Evolutionary conservation across 2,797 vertebrate genomes (phyloP).

Genomic region (Phrynocephalus guinanensis): DNA sequence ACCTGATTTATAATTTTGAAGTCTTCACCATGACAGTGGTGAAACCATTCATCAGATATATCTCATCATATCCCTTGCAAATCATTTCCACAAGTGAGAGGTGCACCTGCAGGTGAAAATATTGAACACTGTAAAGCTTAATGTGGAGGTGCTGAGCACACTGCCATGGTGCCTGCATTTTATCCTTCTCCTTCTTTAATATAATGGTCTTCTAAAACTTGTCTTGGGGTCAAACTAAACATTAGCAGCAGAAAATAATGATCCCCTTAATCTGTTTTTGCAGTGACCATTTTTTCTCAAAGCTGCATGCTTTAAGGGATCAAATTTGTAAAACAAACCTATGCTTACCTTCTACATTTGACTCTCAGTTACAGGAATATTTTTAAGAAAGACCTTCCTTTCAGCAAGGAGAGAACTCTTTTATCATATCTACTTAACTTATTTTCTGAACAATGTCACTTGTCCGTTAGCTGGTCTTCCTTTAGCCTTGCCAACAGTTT

Average conservation of each 20-base stretch:
- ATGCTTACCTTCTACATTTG: too few relatives aligned
- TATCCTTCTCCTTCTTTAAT: background rate
- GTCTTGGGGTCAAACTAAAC: background rate
- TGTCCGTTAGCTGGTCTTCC: background rate
- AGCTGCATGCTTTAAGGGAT: too few relatives aligned
- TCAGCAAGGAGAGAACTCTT: background rate
- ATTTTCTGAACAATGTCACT: background rate
- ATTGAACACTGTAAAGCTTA: background rate
- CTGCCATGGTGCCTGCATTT: background rate
- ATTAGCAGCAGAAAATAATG: too few relatives aligned
- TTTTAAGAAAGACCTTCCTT: constrained; percentile 28
- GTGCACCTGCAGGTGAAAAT: background rate
- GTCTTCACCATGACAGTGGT: background rate
- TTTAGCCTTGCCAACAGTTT: constrained; percentile 23
- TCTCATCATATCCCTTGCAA: background rate
- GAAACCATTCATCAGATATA: too few relatives aligned
- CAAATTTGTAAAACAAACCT: too few relatives aligned
- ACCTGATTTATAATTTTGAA: background rate
- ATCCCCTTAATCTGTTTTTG: too few relatives aligned
- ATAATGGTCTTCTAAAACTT: background rate
- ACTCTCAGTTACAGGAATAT: background rate
- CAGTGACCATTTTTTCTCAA: too few relatives aligned
- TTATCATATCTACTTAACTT: constrained; percentile 15
- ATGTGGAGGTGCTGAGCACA: background rate
- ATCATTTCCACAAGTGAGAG: background rate